Percentiles rank a stretch among this genome's conserved stretches.
Conservation (phyloP, 2,888 invertebrate species). For the Dryococelus australis region DNA sequence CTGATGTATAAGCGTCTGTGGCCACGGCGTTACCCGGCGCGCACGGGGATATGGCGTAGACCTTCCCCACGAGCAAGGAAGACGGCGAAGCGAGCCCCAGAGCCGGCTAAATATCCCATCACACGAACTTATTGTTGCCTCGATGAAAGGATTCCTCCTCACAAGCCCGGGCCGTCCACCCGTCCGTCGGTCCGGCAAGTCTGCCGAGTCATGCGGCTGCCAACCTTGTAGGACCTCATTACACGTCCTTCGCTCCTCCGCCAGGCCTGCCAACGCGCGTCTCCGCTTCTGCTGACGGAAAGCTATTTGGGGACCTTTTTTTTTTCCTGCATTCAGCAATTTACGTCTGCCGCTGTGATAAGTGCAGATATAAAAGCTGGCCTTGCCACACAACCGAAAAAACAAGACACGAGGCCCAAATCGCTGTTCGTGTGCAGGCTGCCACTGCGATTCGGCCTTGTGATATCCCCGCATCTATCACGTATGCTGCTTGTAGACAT, state of each 20-base stretch:
- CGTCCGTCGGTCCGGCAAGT: no score
- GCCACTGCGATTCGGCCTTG: no score
- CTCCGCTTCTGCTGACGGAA: neutral
- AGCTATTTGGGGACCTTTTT: neutral
- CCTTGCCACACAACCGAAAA: no score
- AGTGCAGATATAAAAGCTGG: no score
- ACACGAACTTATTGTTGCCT: neutral
- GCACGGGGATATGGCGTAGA: neutral
- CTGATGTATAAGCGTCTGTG: neutral
- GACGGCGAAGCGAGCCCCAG: neutral
- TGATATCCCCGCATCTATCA: no score
- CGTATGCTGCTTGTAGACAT: no score
- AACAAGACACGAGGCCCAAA: no score
- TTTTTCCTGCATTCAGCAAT: no score
- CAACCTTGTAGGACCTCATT: conserved; percentile 3
- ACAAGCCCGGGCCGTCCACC: no score
- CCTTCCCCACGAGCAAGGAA: neutral
- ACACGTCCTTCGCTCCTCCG: neutral
- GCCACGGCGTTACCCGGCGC: neutral
- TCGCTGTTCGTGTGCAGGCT: no score
- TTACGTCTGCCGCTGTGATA: no score
- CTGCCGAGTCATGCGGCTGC: neutral
- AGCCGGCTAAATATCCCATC: conserved; percentile 3
- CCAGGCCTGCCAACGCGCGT: neutral
- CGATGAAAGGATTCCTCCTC: neutral